phyloP scores from a whole-genome alignment of 2,888 invertebrate species.

The Heliconius ismenius region DNA sequence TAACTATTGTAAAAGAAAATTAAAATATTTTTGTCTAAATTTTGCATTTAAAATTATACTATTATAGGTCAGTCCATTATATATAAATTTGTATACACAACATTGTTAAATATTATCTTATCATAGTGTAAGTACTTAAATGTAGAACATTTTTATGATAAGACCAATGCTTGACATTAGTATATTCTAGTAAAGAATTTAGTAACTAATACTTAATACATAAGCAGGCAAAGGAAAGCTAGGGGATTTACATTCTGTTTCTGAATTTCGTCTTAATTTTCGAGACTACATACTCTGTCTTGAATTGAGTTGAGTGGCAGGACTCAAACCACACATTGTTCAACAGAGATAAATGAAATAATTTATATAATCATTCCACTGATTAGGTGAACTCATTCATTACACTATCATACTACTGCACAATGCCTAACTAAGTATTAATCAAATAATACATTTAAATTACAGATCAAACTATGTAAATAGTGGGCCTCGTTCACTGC shows the following conservation, averaged over 20 bases:
- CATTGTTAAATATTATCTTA: constrained; percentile 4
- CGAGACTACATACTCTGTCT: neutral
- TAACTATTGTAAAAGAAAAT: neutral
- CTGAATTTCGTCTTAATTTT: neutral
- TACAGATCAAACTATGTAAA: constrained; percentile 73
- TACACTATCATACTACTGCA: no score
- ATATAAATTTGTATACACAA: neutral
- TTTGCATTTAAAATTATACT: neutral
- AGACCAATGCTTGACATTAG: constrained; percentile 2
- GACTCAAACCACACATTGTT: neutral
- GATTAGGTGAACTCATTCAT: no score
- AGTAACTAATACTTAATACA: neutral
- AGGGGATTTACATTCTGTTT: neutral
- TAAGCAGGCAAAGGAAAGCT: neutral
- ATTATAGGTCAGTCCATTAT: neutral
- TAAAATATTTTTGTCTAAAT: neutral
- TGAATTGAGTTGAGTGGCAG: neutral
- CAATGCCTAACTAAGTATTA: neutral
- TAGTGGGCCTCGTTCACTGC: constrained; percentile 72
- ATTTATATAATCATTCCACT: no score
- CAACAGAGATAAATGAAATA: neutral
- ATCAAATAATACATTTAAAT: constrained; percentile 34
- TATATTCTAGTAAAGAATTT: neutral
- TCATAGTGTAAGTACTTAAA: constrained; percentile 12
- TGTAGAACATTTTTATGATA: constrained; percentile 11